These are phyloP conservation scores for Diloba caeruleocephala DNA, from an alignment of 2,888 invertebrate genomes.

Conservation along the genomic window DNA sequence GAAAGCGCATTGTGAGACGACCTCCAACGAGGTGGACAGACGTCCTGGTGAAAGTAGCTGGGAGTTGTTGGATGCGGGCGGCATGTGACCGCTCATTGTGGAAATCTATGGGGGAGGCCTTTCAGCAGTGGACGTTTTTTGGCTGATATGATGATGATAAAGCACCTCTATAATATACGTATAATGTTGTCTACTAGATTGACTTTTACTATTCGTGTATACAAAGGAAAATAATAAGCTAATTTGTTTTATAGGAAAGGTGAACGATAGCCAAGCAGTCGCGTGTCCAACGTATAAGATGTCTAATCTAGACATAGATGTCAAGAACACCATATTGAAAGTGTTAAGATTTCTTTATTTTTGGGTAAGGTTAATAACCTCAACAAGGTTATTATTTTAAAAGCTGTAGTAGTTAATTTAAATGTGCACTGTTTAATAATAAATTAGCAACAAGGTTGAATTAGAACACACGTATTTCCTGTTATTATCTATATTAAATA, in stretches of 20 bases:
- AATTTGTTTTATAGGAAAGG: constrained; percentile 14
- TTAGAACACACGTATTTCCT: constrained; percentile 27
- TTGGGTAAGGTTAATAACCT: constrained; percentile 37
- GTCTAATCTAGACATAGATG: constrained; percentile 32
- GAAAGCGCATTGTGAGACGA: no score
- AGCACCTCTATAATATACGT: constrained; percentile 7
- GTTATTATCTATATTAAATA: constrained; percentile 10
- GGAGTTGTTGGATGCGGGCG: no score
- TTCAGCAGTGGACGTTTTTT: no score
- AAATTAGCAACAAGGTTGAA: constrained; percentile 6
- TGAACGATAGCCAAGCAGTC: constrained; percentile 10
- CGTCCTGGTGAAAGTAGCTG: no score
- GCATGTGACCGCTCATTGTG: no score
- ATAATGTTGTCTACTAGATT: constrained; percentile 18
- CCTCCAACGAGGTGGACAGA: no score
- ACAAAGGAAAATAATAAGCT: neutral
- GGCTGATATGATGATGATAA: no score
- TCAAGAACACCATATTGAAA: constrained; percentile 19
- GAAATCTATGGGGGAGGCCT: no score
- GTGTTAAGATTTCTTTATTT: constrained; percentile 11
- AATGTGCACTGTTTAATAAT: constrained; percentile 8
- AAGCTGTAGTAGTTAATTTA: neutral
- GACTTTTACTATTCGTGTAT: constrained; percentile 26
- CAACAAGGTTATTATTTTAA: constrained; percentile 15
- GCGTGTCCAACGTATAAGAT: constrained; percentile 20